Conservation (phyloP, 64 coral and sea anemone species). For the Platygyra sinensis region DNA sequence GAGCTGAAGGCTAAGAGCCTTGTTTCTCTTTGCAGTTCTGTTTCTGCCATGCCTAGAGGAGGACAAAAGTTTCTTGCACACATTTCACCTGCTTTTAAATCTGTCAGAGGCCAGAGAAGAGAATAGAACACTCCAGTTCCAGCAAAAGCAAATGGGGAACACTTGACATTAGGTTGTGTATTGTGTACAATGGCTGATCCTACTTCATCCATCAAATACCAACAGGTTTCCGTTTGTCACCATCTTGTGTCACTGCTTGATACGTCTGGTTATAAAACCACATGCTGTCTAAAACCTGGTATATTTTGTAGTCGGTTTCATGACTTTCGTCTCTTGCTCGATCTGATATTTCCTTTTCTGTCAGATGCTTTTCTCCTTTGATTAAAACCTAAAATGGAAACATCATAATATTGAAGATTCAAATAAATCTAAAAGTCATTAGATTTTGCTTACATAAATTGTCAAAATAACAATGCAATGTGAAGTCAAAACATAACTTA, state of each 20-base stretch:
- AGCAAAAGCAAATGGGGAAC: conserved; percentile 85
- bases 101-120: conserved; percentile 69
- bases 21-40: conserved; percentile 62
- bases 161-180: conserved; percentile 69
- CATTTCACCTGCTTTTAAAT: conserved; percentile 64
- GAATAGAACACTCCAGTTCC: conserved; percentile 75
- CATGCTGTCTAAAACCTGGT: conserved; percentile 67
- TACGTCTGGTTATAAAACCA: conserved; percentile 93
- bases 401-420: background rate
- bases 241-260: conserved; percentile 52
- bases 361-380: conserved; percentile 77
- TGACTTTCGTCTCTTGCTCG: conserved; percentile 62
- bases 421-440: too few species aligned
- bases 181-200: conserved; percentile 79
- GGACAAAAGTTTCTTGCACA: conserved; percentile 82
- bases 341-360: conserved; percentile 73
- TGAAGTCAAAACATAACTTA: too few species aligned
- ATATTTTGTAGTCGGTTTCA: conserved; percentile 9
- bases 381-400: conserved; percentile 66
- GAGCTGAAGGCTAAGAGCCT: conserved; percentile 57
- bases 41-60: conserved; percentile 47
- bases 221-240: conserved; percentile 55
- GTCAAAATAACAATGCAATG: too few species aligned
- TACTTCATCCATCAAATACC: conserved; percentile 90
- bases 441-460: too few species aligned